Base-by-base conservation (phyloP, 2,888 invertebrate genomes). In the Acanthococcus lagerstroemiae region DNA sequence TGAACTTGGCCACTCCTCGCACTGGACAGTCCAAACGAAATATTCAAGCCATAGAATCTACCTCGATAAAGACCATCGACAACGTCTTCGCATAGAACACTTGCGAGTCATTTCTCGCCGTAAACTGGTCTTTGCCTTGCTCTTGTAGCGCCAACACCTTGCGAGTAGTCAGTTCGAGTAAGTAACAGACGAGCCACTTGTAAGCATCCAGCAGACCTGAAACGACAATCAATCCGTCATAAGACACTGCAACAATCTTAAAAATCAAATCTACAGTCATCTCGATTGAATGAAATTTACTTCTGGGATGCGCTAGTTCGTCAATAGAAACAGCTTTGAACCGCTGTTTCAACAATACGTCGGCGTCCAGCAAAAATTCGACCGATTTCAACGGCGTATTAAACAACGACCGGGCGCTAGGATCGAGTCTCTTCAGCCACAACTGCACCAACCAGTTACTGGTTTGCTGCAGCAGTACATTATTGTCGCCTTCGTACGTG, bases 401-500 rank as follows among this genome's bases (percentile, higher is more conserved):
- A 67, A 81, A 76, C 0, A 72, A 50, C 26, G 15, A 4, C 21
- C 22, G 22, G 9, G 9, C 58, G 17, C 77, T 74, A 25, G 79
- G 73, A n/a, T 19, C 37, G 21, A 57, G 45, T 26, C 70, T 65
- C 65, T 68, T 69, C 1, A 77, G 67, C 84, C 85, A 86, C 37
- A 82, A 76, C 69, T 77, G 80, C 22, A 93, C 75, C 15, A 94
- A 78, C 85, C 90, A 93, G 78, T 93, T 93, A 76, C 88, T 87
- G 55, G 88, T 83, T 79, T 91, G 91, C 76, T 93, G 92, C 63
- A 91, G 81, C 15, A 94, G 78, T 1, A 94, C 86, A 73, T 90
- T 90, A 78, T 91, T 92, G 78, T 94, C 93, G 0, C 94, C 93
- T 77, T 94, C 93, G 74, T 91, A 94, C 0, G 87, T 94, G 73